phyloP scores from a whole-genome alignment of 2,888 invertebrate species.

The Eupithecia subumbrata region DNA sequence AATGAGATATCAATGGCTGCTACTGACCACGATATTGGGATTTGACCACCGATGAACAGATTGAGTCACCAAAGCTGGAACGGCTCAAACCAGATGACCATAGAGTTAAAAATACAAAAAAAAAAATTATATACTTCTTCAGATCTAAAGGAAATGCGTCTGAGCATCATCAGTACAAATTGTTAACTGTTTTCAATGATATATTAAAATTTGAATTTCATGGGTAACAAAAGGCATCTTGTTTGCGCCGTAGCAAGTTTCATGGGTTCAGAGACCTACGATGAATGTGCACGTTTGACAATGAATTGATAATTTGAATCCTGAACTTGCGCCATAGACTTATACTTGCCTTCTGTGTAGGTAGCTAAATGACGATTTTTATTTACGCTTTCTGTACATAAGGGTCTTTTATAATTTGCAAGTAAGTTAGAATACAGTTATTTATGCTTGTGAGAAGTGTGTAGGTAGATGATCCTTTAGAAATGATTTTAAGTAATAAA shows the following conservation, averaged over 20 bases:
- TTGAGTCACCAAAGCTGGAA: not conserved
- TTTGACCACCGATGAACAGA: not conserved
- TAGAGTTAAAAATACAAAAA: not conserved
- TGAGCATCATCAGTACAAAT: not conserved
- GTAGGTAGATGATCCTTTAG: constrained; percentile 9
- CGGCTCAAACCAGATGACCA: constrained; percentile 9
- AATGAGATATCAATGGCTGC: constrained; percentile 45
- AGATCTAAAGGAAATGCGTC: not conserved
- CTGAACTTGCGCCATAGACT: constrained; percentile 24
- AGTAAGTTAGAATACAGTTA: not conserved
- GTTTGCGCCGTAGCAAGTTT: constrained; percentile 22
- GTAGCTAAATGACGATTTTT: constrained; percentile 18
- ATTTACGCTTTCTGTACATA: constrained; percentile 39
- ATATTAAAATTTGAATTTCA: not conserved
- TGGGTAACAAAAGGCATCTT: constrained; percentile 7
- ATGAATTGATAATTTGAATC: constrained; percentile 21
- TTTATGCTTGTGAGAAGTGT: not conserved
- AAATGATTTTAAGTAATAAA: not conserved
- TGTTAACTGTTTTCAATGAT: not conserved
- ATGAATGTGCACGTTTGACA: constrained; percentile 36
- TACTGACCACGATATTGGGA: constrained; percentile 21
- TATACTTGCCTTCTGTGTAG: constrained; percentile 35
- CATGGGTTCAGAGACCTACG: not conserved
- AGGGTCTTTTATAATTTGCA: not conserved
- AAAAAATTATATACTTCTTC: not conserved